Conservation (phyloP, 1,140 invertebrate species). For the Brachionus manjavacas region DNA sequence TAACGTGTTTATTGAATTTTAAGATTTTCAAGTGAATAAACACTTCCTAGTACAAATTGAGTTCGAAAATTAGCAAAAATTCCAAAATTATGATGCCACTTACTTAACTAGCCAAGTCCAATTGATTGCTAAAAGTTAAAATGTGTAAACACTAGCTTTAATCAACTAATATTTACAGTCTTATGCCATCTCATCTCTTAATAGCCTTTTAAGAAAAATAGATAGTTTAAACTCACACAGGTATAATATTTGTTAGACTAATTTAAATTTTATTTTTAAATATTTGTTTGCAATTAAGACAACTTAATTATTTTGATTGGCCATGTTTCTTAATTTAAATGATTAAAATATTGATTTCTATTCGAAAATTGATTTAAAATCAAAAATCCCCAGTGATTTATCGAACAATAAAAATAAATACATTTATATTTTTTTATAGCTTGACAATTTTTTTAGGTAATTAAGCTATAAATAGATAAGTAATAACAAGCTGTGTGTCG, state of each 20-base stretch:
- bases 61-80: constrained; percentile 23
- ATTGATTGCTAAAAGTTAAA: neutral
- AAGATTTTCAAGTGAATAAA: constrained; percentile 36
- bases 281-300: constrained; percentile 28
- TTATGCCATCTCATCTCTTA: neutral
- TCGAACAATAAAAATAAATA: neutral
- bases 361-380: neutral
- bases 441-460: neutral
- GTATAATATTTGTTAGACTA: constrained; percentile 7
- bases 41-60: constrained; percentile 14
- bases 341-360: neutral
- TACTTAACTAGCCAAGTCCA: neutral
- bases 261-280: constrained; percentile 8
- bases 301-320: neutral
- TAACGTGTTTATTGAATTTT: constrained; percentile 39
- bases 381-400: constrained; percentile 7
- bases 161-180: constrained; percentile 27
- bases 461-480: constrained; percentile 18
- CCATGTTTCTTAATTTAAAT: neutral
- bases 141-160: constrained; percentile 17
- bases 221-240: constrained; percentile 31
- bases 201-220: neutral
- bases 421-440: neutral
- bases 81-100: constrained; percentile 28
- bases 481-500: neutral